Conservation (phyloP, 2,113 vertebrate genomes). For the Notarius quadriscutis region DNA sequence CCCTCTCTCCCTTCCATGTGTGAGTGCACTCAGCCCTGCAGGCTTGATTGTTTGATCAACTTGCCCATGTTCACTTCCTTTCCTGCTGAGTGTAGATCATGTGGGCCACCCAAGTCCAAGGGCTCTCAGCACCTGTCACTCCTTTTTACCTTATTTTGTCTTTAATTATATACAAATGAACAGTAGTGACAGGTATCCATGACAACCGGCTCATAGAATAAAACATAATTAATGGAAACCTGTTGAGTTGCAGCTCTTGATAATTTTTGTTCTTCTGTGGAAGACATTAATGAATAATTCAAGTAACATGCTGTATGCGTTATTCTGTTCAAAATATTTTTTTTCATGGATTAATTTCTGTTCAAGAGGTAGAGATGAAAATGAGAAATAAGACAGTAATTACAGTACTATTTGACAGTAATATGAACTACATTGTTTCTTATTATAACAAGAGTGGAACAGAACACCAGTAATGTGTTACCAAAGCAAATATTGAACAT, state of each 20-base stretch:
- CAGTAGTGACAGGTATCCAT: neutral
- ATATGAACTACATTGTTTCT: neutral
- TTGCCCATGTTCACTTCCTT: neutral
- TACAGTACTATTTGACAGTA: neutral
- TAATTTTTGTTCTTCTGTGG: neutral
- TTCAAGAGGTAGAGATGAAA: neutral
- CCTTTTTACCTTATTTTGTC: neutral
- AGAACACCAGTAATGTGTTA: neutral
- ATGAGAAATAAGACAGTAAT: neutral
- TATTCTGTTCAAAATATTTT: neutral
- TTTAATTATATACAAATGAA: neutral
- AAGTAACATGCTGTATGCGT: neutral
- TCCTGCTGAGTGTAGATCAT: neutral
- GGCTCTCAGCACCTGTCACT: neutral
- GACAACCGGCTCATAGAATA: neutral
- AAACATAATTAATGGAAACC: neutral
- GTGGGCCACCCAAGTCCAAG: neutral
- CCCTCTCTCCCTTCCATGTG: neutral
- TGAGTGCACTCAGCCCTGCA: neutral
- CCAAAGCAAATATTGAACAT: neutral
- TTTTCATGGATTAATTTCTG: neutral
- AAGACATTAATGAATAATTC: too few species aligned
- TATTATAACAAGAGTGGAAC: neutral
- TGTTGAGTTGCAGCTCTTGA: neutral
- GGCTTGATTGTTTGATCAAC: conserved; percentile 4